Conservation (phyloP, 2,113 vertebrate genomes). For the Willisornis vidua region DNA sequence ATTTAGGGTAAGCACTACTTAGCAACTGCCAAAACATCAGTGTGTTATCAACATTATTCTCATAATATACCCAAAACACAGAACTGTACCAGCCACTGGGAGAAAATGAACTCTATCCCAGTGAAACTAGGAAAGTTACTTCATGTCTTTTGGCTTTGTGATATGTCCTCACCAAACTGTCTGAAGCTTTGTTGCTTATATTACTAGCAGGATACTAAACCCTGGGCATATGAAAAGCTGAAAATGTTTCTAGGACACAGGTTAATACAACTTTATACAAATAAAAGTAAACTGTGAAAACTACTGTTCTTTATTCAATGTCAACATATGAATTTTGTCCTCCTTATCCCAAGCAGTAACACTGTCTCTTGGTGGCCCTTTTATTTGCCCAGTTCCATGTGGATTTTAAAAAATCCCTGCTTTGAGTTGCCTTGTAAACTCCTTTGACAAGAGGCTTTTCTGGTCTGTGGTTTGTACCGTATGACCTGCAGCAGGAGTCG, state of each 20-base stretch:
- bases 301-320: background rate
- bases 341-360: background rate
- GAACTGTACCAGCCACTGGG: background rate
- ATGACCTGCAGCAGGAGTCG: background rate
- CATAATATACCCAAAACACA: background rate
- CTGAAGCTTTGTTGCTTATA: background rate
- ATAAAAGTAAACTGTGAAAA: background rate
- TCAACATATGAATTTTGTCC: background rate
- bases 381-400: background rate
- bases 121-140: background rate
- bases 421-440: background rate
- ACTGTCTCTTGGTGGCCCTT: background rate
- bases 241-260: background rate
- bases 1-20: background rate
- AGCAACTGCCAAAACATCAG: background rate
- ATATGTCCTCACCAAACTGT: background rate
- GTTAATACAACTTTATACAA: background rate
- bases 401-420: background rate
- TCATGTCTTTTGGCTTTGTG: background rate
- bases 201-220: background rate
- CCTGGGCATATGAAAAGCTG: background rate
- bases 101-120: background rate
- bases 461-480: background rate
- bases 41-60: background rate
- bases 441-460: background rate